Conservation (phyloP, 1,140 invertebrate genomes). For the Aphaenogaster ashmeadi region DNA sequence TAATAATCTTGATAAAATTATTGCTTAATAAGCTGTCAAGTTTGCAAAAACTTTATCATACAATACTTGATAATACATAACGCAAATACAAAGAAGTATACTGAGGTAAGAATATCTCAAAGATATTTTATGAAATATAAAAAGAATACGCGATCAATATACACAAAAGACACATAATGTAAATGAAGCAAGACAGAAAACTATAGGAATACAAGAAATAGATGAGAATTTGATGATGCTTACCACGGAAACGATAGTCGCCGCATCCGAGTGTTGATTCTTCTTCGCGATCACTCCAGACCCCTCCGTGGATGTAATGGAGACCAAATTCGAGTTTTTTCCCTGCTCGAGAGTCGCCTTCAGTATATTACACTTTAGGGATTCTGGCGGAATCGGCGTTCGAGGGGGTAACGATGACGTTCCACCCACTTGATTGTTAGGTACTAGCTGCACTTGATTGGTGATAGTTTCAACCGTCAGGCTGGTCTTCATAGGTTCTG, state of each 20-base stretch:
- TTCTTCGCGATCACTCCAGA: conserved; percentile 79
- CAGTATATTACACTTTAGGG: conserved; percentile 97
- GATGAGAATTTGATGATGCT: conserved; percentile 81
- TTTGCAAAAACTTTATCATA: background rate
- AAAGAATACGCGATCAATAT: background rate
- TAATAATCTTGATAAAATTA: conserved; percentile 24
- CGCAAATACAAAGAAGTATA: conserved; percentile 4
- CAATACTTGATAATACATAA: conserved; percentile 5
- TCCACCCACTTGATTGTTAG: conserved; percentile 86
- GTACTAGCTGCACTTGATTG: conserved; percentile 85
- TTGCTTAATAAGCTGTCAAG: conserved; percentile 19
- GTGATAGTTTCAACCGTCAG: conserved; percentile 86
- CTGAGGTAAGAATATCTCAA: background rate
- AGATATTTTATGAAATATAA: conserved; percentile 8
- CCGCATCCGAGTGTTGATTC: conserved; percentile 87
- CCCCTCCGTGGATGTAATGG: conserved; percentile 85
- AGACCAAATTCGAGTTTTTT: conserved; percentile 85
- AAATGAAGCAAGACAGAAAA: conserved; percentile 19
- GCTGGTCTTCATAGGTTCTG: conserved; percentile 81
- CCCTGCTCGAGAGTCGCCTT: conserved; percentile 89
- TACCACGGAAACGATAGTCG: conserved; percentile 92
- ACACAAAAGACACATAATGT: conserved; percentile 6
- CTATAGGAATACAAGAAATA: background rate
- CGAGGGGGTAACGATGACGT: conserved; percentile 85
- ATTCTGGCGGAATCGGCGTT: conserved; percentile 92